Percentiles rank a stretch among this genome's conserved stretches.
phyloP scores from a whole-genome alignment of 2,113 vertebrate species.

The Calypte anna region DNA sequence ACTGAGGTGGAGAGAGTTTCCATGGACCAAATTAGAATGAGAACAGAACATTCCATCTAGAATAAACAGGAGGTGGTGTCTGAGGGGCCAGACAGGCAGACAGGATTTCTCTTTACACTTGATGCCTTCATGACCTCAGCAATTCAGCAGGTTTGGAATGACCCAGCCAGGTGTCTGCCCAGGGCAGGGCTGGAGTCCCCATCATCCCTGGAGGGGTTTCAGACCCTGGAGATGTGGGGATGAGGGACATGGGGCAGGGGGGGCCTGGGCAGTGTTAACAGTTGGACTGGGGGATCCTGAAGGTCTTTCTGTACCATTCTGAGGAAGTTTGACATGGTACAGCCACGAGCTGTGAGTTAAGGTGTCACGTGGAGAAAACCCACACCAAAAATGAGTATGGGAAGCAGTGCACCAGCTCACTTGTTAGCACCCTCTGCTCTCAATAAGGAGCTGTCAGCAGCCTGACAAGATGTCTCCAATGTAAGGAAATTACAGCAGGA shows the following conservation, averaged over 20 bases:
- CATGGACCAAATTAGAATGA: background rate
- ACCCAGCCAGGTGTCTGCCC: background rate
- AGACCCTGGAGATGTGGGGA: no score
- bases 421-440: background rate
- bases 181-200: no score
- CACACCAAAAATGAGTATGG: accelerated
- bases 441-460: background rate
- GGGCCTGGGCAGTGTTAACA: no score
- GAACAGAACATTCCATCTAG: background rate
- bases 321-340: no score
- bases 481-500: background rate
- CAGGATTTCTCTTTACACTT: background rate
- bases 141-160: background rate
- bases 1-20: background rate
- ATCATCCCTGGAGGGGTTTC: no score
- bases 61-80: background rate
- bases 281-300: no score
- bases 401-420: background rate
- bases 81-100: background rate
- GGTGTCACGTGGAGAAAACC: background rate
- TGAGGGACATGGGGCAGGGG: no score
- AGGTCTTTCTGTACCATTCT: no score
- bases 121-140: background rate
- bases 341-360: background rate
- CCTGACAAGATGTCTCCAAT: background rate